These are phyloP conservation scores for Arctocebus calabarensis DNA, from an alignment of 2,797 vertebrate genomes.

Conservation along the genomic window DNA sequence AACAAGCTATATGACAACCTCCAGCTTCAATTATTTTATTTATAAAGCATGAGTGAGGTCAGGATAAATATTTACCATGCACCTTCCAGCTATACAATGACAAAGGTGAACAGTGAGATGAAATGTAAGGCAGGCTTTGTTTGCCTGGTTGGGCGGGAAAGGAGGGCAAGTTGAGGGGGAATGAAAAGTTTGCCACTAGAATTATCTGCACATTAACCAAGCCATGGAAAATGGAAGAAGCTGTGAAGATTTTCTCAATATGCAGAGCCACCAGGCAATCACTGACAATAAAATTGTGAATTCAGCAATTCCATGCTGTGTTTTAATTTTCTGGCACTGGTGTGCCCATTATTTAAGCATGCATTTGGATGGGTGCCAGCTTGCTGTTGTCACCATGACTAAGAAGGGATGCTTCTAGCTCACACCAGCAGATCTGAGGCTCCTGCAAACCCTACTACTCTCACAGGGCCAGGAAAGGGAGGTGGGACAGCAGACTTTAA, in stretches of 20 bases:
- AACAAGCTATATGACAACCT: background rate
- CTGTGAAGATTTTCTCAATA: constrained; percentile 83
- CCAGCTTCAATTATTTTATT: background rate
- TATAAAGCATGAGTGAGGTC: background rate
- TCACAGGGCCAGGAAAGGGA: background rate
- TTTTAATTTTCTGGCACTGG: constrained; percentile 86
- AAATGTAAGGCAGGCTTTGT: background rate
- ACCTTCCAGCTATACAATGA: background rate
- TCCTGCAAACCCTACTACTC: rapidly evolving
- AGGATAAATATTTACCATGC: background rate
- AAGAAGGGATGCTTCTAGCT: constrained; percentile 51
- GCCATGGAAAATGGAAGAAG: constrained; percentile 80
- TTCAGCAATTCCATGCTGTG: constrained; percentile 81
- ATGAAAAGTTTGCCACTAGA: constrained; percentile 72
- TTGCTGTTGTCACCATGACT: constrained; percentile 33
- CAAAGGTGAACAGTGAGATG: background rate
- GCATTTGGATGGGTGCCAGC: constrained; percentile 72
- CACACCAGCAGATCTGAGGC: background rate
- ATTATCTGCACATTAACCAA: constrained; percentile 80
- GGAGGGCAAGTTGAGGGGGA: background rate
- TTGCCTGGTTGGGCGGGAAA: constrained; percentile 37
- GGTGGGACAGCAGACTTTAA: constrained; percentile 19
- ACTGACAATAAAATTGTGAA: constrained; percentile 83
- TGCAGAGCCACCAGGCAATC: constrained; percentile 85
- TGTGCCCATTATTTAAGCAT: constrained; percentile 76